A percentile compares a stretch with the other conserved stretches of the same genome.
These are phyloP conservation scores for Drosophila lowei DNA, from an alignment of 1,140 invertebrate species.

Conservation along the genomic window DNA sequence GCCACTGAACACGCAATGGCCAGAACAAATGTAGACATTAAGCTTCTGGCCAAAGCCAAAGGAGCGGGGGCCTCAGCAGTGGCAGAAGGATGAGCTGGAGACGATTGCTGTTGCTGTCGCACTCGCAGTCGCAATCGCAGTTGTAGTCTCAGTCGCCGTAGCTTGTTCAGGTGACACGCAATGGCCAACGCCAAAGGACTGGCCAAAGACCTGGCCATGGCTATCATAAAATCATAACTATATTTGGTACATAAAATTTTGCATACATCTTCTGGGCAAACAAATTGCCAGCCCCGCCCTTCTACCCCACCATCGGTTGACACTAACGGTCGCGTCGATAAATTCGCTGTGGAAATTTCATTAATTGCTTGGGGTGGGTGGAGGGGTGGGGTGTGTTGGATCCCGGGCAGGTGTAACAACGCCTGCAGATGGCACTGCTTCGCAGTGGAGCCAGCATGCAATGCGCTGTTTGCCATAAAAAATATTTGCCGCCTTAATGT, in stretches of 20 bases:
- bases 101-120: constrained; percentile 21
- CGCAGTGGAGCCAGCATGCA: constrained; percentile 32
- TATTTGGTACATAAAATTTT: constrained; percentile 64
- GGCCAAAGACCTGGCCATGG: constrained; percentile 5
- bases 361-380: constrained; percentile 57
- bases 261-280: constrained; percentile 54
- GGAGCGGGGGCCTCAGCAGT: constrained; percentile 3
- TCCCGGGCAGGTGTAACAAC: constrained; percentile 50
- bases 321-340: constrained; percentile 65
- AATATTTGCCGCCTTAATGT: constrained; percentile 79
- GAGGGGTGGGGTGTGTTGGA: neutral
- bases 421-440: constrained; percentile 45
- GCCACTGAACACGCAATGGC: constrained; percentile 76
- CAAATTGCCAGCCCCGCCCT: constrained; percentile 26
- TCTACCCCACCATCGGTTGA: constrained; percentile 8
- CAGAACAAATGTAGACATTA: constrained; percentile 81
- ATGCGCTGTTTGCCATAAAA: constrained; percentile 63
- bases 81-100: constrained; percentile 3
- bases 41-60: constrained; percentile 52
- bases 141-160: neutral
- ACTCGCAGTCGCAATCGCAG: constrained; percentile 9
- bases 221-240: constrained; percentile 54
- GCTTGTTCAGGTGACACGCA: constrained; percentile 67
- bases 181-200: constrained; percentile 42
- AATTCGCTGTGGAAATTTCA: constrained; percentile 69